phyloP scores from a whole-genome alignment of 2,888 invertebrate species.

The Byasa hedistus region DNA sequence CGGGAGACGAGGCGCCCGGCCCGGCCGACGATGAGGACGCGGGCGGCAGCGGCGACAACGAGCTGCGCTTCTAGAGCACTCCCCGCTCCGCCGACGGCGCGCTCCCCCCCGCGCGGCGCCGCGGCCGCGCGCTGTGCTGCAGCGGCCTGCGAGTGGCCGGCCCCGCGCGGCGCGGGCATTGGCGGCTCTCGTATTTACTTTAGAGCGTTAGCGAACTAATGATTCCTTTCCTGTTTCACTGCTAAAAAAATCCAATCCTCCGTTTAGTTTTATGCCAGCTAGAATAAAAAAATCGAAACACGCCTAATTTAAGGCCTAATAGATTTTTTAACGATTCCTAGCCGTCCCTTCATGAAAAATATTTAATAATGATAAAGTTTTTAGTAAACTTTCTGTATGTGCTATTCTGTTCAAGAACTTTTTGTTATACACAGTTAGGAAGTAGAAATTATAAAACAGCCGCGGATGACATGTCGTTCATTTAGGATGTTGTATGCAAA shows the following conservation, averaged over 20 bases:
- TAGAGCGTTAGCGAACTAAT: neutral
- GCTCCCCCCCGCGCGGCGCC: neutral
- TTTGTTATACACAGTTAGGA: neutral
- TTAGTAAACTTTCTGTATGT: neutral
- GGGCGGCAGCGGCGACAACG: slow-evolving; percentile 83
- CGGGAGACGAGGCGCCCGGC: slow-evolving; percentile 73
- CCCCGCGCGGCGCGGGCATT: neutral
- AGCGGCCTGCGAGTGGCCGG: neutral
- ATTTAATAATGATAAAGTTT: neutral
- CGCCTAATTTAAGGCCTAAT: slow-evolving; percentile 25
- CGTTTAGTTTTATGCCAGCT: neutral
- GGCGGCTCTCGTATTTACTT: slow-evolving; percentile 1
- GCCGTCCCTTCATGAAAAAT: slow-evolving; percentile 19
- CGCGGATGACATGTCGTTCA: too few species aligned
- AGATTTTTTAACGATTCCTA: slow-evolving; percentile 4
- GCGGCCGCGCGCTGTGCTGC: too few species aligned
- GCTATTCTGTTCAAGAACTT: neutral
- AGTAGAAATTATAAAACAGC: neutral
- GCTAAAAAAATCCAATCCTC: neutral
- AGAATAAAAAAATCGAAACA: neutral
- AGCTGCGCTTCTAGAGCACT: slow-evolving; percentile 59
- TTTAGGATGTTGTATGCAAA: too few species aligned
- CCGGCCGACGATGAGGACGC: slow-evolving; percentile 87
- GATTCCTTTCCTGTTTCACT: neutral
- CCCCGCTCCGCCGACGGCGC: neutral